These are phyloP conservation scores for Enteromius treurensis DNA, from an alignment of 2,797 vertebrate genomes.

Conservation along the genomic window DNA sequence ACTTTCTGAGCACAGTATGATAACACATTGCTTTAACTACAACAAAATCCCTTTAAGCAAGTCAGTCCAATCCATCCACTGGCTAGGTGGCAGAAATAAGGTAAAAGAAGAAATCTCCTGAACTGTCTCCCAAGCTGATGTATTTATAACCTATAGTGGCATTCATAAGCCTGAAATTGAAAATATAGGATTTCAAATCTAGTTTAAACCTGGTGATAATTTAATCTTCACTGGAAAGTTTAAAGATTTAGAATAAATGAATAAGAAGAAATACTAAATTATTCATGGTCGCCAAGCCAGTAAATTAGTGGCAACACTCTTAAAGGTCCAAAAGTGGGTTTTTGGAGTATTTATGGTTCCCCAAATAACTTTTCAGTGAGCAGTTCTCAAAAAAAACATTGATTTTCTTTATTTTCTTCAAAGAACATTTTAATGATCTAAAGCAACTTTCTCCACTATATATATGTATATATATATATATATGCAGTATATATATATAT, in stretches of 20 bases:
- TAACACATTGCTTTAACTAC: conserved; percentile 9
- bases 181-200: not conserved
- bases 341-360: not conserved
- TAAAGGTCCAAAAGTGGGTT: not conserved
- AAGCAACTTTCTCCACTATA: not conserved
- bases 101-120: not conserved
- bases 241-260: not conserved
- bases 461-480: too few species aligned
- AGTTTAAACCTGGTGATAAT: not conserved
- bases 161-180: not conserved
- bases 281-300: not conserved
- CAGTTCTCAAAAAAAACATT: not conserved
- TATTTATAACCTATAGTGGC: not conserved
- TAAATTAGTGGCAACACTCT: not conserved
- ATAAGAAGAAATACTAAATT: not conserved
- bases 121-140: not conserved
- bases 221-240: not conserved
- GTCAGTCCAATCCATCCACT: conserved; percentile 7
- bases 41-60: conserved; percentile 9
- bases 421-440: not conserved
- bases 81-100: conserved; percentile 7
- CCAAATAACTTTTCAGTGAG: not conserved
- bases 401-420: not conserved
- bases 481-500: too few species aligned
- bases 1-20: conserved; percentile 26